phyloP scores from a whole-genome alignment of 2,113 vertebrate species.

The Petrocephalus zakoni region DNA sequence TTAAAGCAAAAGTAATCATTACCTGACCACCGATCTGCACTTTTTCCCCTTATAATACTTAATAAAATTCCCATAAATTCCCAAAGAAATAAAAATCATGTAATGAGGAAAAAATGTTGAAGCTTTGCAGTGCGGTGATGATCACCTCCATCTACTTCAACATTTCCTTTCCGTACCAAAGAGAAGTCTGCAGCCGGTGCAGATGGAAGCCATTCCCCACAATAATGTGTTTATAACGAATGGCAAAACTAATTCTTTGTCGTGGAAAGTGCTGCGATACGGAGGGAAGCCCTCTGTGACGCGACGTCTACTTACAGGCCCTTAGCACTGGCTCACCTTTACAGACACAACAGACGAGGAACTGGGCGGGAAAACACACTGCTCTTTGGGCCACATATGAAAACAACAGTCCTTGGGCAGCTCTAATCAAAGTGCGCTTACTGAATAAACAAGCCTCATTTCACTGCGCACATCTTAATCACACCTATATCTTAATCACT shows the following conservation, averaged over 20 bases:
- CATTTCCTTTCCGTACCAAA: background rate
- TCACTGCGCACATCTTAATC: too few species aligned
- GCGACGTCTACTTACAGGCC: constrained; percentile 9
- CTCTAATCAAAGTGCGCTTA: background rate
- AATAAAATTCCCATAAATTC: background rate
- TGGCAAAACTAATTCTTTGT: background rate
- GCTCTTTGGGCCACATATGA: background rate
- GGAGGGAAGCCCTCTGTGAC: constrained; percentile 19
- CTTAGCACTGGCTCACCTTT: background rate
- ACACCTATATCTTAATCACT: too few species aligned
- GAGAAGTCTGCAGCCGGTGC: background rate
- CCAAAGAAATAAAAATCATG: background rate
- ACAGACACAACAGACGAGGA: background rate
- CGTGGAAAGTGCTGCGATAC: background rate
- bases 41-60: background rate
- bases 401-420: background rate
- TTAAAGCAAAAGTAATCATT: background rate
- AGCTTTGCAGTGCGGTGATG: background rate
- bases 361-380: background rate
- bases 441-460: constrained; percentile 7
- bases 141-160: background rate
- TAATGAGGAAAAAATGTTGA: background rate
- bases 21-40: background rate
- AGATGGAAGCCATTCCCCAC: constrained; percentile 8
- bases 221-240: background rate